phyloP scores from a whole-genome alignment of 2,113 vertebrate species.

The Macroglossus sobrinus region DNA sequence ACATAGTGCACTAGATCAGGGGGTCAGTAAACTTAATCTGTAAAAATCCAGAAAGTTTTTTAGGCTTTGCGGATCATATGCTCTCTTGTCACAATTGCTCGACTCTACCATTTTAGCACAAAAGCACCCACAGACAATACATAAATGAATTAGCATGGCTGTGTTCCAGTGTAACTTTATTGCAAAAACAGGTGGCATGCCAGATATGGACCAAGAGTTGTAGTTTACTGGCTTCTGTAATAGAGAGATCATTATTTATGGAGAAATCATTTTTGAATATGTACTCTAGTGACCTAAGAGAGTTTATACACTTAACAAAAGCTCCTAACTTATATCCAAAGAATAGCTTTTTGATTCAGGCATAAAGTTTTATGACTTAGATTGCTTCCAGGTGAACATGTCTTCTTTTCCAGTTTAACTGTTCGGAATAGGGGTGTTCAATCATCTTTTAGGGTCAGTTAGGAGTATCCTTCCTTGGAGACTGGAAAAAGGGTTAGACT shows the following conservation, averaged over 20 bases:
- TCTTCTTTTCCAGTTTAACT: conserved; percentile 17
- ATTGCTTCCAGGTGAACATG: conserved; percentile 14
- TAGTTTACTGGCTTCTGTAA: background rate
- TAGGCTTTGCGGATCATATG: background rate
- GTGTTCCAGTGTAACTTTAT: background rate
- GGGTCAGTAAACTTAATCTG: background rate
- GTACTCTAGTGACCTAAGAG: conserved; percentile 13
- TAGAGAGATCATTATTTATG: background rate
- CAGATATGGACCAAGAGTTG: background rate
- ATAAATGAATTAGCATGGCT: background rate
- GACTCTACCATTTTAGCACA: background rate
- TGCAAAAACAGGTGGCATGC: background rate
- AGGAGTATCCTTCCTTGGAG: conserved; percentile 33
- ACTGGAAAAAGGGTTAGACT: background rate
- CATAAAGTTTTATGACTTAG: conserved; percentile 30
- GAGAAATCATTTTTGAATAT: conserved; percentile 8
- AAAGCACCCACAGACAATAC: background rate
- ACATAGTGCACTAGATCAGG: background rate
- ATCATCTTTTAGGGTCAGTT: background rate
- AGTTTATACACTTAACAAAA: conserved; percentile 28
- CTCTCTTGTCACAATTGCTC: background rate
- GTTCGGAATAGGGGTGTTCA: background rate
- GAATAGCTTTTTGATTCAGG: conserved; percentile 29
- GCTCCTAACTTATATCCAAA: conserved; percentile 27
- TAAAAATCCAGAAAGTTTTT: background rate